These are phyloP conservation scores for Lucinisca nassula DNA, from an alignment of 2,888 invertebrate genomes.

Conservation along the genomic window DNA sequence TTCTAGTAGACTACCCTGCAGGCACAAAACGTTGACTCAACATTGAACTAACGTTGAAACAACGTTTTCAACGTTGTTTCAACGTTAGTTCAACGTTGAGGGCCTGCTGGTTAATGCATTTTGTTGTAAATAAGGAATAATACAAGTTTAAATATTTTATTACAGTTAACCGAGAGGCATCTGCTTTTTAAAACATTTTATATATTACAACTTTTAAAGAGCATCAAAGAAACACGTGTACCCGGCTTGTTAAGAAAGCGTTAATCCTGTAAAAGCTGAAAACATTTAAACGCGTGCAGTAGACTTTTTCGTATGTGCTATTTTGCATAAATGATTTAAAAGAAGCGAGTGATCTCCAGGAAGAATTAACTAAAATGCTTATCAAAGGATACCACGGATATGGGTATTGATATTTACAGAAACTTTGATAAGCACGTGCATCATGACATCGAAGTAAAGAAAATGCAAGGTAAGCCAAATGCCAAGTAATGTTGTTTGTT, in stretches of 20 bases:
- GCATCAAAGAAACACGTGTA: background rate
- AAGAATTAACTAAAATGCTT: background rate
- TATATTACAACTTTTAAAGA: no score
- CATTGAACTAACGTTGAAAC: no score
- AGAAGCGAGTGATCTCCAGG: background rate
- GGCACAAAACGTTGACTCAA: no score
- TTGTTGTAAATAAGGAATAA: no score
- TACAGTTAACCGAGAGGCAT: no score
- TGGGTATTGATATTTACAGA: background rate
- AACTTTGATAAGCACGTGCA: background rate
- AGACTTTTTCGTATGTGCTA: background rate
- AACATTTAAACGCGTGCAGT: background rate
- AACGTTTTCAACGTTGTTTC: no score
- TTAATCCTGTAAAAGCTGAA: background rate
- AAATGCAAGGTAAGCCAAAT: background rate
- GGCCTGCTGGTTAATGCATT: no score
- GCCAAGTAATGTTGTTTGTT: no score
- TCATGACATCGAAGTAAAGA: background rate
- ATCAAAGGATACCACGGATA: background rate
- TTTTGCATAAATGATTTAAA: background rate
- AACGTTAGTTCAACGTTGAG: no score
- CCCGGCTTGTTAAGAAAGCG: background rate
- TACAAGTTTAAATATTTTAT: no score
- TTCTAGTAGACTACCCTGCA: no score
- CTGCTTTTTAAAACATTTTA: no score